Evolutionary conservation across 2,888 invertebrate genomes (phyloP).

Genomic region (Elysia crispata): DNA sequence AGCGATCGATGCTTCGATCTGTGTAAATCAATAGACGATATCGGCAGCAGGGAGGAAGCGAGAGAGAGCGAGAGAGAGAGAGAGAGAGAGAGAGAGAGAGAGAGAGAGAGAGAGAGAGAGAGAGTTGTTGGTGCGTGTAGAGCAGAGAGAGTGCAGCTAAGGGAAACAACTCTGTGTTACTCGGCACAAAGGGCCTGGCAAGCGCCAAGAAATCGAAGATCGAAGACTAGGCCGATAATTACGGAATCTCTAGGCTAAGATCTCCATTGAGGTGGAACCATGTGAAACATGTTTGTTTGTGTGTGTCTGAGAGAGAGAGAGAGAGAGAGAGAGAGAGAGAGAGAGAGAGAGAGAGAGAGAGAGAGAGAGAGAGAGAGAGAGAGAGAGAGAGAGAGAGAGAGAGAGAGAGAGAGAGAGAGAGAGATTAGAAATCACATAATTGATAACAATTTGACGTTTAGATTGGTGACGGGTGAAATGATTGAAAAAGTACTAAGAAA

Average conservation of each 20-base stretch:
- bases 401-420: conserved; percentile 16
- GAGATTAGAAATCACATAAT: background rate
- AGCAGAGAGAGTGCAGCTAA: conserved; percentile 2
- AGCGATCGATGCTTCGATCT: no score
- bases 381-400: background rate
- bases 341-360: background rate
- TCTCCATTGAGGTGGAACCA: background rate
- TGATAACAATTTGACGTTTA: no score
- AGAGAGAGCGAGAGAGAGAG: conserved; percentile 22
- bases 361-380: background rate
- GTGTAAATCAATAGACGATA: no score
- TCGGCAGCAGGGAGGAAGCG: background rate
- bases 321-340: conserved; percentile 6
- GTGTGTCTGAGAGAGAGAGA: background rate
- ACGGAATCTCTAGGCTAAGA: background rate
- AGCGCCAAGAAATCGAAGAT: background rate
- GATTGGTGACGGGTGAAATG: no score
- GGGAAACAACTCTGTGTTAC: background rate
- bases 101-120: conserved; percentile 24
- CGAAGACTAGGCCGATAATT: background rate
- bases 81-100: conserved; percentile 17
- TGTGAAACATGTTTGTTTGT: background rate
- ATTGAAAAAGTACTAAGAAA: no score
- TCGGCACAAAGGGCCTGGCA: background rate
- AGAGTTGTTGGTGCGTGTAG: background rate